Evolutionary conservation across 2,113 vertebrate genomes (phyloP), one percentile per base, ranked within the genome.

Genomic region (Halcyon malimbica): DNA sequence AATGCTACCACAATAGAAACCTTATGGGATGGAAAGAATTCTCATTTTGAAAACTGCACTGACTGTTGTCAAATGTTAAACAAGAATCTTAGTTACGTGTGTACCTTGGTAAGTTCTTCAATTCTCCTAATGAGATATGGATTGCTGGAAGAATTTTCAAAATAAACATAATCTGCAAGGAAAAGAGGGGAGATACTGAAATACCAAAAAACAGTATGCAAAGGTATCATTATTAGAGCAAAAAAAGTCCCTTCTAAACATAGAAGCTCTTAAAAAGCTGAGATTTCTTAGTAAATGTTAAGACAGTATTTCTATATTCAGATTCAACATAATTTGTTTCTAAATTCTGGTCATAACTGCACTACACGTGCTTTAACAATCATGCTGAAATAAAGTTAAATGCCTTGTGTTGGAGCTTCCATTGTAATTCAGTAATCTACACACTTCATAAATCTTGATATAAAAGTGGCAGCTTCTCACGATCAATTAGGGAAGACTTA

Each of bases 91-190:
- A 39, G 19, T 75, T 25, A 64, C 29, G 69, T 59, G 13, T 31
- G 28, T 99, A 99, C 99, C 99, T 99, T 99, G 97, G 99, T 99
- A 90, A 99, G 99, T 96, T 99, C 99, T 97, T 99, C 99, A 98
- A 99, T 99, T 96, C 99, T 98, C 93, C 99, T 98, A 97, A 99
- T 99, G 83, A 99, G 98, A 98, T 99, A 99, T 1, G 99, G 99
- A 97, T 99, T 99, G 98, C 99, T 99, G 94, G 99, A 99, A 80
- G 99, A 99, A 97, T 99, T 99, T 98, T 99, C 99, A 98, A 99
- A 99, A 98, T 99, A 99, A 86, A 99, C 99, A 94, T 99, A 99
- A 99, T 99, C 99, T 99, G 98, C 42, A 96, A 96, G 31, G 23
- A 98, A 98, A 71, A 83, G 96, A 97, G 53, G 11, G 86, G 96